These are phyloP conservation scores for Suncus etruscus DNA, from an alignment of 2,113 vertebrate genomes.

Conservation along the genomic window DNA sequence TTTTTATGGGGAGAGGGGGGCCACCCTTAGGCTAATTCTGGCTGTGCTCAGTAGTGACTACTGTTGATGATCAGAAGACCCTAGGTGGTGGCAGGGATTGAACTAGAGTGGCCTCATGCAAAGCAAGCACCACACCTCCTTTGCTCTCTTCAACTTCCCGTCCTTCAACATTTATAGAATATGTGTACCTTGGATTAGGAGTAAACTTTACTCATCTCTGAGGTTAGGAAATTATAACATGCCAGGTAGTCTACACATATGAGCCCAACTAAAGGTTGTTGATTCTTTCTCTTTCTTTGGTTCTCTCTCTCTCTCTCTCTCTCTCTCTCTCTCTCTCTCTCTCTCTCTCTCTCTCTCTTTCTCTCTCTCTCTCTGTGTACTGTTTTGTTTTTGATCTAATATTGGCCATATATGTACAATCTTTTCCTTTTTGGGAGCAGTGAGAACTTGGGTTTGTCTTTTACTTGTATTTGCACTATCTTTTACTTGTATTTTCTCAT, in stretches of 20 bases:
- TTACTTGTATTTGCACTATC: background rate
- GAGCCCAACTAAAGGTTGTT: background rate
- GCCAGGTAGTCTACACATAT: background rate
- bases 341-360: background rate
- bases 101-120: no score
- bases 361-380: background rate
- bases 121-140: no score
- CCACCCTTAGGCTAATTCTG: no score
- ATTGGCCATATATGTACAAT: background rate
- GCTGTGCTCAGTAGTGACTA: no score
- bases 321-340: no score
- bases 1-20: no score
- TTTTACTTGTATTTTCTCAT: no score
- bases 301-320: no score
- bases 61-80: no score
- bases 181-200: background rate
- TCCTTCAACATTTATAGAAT: background rate
- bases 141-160: background rate
- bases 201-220: background rate
- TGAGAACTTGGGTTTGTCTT: background rate
- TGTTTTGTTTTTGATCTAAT: background rate
- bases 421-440: background rate
- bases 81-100: no score
- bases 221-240: background rate
- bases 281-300: conserved; percentile 1